phyloP scores from a whole-genome alignment of 2,888 invertebrate species.

The Allacma fusca region DNA sequence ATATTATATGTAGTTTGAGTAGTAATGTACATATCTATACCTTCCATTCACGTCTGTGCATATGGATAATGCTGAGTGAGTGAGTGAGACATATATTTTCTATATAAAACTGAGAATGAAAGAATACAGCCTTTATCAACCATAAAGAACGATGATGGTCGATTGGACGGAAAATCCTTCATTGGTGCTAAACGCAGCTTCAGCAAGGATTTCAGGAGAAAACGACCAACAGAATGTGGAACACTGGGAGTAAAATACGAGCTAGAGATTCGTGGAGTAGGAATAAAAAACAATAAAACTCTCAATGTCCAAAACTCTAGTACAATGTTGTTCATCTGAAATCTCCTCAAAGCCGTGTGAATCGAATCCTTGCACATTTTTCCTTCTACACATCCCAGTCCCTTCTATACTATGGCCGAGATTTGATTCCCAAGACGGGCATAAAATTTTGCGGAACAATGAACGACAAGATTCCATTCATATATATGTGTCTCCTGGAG shows the following conservation, averaged over 20 bases:
- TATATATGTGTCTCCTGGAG: neutral
- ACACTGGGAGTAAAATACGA: neutral
- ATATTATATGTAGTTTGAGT: too few species aligned
- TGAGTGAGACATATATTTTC: too few species aligned
- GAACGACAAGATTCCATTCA: conserved; percentile 4
- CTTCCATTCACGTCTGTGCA: too few species aligned
- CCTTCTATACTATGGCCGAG: conserved; percentile 3
- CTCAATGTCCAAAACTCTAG: neutral
- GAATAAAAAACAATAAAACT: neutral
- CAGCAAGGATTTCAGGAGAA: neutral
- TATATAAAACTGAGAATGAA: neutral
- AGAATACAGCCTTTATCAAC: neutral
- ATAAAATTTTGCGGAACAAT: conserved; percentile 29
- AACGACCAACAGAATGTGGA: conserved; percentile 12
- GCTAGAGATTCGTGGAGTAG: neutral
- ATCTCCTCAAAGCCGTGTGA: neutral
- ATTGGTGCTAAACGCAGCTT: neutral
- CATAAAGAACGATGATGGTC: neutral
- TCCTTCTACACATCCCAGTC: neutral
- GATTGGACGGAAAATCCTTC: neutral
- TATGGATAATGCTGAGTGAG: too few species aligned
- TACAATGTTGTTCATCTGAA: neutral
- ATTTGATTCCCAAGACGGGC: conserved; percentile 23
- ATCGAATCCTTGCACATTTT: neutral
- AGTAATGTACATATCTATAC: too few species aligned